Percentiles rank a stretch among this genome's conserved stretches.
These are phyloP conservation scores for Drosophila chauvacae DNA, from an alignment of 1,140 invertebrate genomes.

Conservation along the genomic window DNA sequence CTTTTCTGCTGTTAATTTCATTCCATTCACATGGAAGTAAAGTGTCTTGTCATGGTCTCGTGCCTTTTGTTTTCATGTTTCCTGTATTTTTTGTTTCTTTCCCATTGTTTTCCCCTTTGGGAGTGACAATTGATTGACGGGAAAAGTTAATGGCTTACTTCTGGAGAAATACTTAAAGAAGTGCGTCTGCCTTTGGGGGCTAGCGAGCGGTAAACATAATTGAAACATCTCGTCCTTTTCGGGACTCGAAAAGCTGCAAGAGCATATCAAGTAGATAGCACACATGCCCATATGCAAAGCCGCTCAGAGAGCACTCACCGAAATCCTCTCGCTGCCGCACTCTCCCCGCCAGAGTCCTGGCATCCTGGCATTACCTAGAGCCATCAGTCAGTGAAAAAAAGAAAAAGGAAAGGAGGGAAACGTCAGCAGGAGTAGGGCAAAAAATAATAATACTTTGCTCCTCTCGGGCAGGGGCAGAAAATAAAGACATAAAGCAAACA, in stretches of 20 bases:
- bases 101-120: conserved; percentile 48
- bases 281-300: conserved; percentile 55
- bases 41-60: conserved; percentile 66
- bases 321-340: conserved; percentile 22
- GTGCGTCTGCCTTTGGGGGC: conserved; percentile 28
- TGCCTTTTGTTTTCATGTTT: conserved; percentile 57
- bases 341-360: conserved; percentile 37
- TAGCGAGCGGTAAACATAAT: conserved; percentile 49
- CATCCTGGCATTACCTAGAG: conserved; percentile 50
- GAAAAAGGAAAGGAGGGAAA: conserved; percentile 17
- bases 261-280: conserved; percentile 56
- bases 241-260: conserved; percentile 29
- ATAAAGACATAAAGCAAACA: conserved; percentile 82
- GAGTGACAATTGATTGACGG: conserved; percentile 79
- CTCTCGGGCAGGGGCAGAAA: conserved; percentile 62
- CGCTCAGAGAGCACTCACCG: conserved; percentile 55
- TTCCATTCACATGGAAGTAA: conserved; percentile 45
- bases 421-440: conserved; percentile 33
- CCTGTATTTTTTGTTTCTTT: conserved; percentile 6
- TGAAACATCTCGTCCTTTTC: conserved; percentile 63
- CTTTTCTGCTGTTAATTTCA: conserved; percentile 39
- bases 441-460: conserved; percentile 60
- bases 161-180: conserved; percentile 27
- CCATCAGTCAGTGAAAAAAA: conserved; percentile 61
- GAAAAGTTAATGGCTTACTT: conserved; percentile 76